phyloP scores from a whole-genome alignment of 64 coral and sea anemone genomes.

The Dendrophyllia cribrosa region DNA sequence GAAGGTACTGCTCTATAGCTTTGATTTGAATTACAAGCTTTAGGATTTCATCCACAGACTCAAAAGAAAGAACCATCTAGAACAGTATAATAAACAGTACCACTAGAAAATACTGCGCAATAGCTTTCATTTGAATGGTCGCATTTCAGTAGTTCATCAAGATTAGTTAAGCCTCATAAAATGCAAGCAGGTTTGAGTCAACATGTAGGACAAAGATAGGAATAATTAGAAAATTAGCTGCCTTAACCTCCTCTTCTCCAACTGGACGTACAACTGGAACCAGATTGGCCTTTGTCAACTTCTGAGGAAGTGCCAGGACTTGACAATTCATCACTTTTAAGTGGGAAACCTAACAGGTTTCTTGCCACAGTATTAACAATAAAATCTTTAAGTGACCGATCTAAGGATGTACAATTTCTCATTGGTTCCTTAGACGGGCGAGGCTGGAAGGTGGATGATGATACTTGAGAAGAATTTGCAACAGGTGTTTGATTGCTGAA shows the following conservation, averaged over 20 bases:
- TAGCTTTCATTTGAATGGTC: no score
- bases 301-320: background rate
- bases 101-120: no score
- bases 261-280: background rate
- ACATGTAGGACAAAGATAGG: no score
- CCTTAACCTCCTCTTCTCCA: conserved; percentile 71
- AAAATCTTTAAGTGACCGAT: conserved; percentile 67
- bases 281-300: background rate
- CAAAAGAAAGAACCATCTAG: no score
- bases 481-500: background rate
- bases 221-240: background rate
- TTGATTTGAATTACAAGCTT: no score
- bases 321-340: background rate
- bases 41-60: no score
- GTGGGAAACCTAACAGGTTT: conserved; percentile 44
- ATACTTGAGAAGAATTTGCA: background rate
- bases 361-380: conserved; percentile 78
- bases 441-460: conserved; percentile 44
- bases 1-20: no score
- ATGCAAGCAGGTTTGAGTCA: no score
- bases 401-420: conserved; percentile 84
- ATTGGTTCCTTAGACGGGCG: conserved; percentile 37
- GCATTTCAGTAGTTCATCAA: no score
- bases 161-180: no score
- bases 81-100: no score